Conservation (phyloP, 2,797 vertebrate species). For the Agapornis canus region DNA sequence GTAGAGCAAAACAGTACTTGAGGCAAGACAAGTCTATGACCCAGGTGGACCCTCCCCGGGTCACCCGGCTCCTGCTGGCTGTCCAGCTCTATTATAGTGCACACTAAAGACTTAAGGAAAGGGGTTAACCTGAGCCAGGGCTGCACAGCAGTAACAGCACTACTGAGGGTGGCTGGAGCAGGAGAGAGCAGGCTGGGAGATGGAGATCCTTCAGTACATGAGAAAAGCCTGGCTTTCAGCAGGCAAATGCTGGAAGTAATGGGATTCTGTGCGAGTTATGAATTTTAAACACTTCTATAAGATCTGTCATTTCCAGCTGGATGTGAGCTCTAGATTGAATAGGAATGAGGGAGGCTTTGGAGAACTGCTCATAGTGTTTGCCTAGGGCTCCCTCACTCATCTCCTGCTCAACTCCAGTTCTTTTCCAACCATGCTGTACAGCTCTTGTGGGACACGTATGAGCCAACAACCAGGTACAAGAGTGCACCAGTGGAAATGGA, state of each 20-base stretch:
- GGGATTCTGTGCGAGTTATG: constrained; percentile 57
- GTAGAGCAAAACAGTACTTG: background rate
- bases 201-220: background rate
- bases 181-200: background rate
- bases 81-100: background rate
- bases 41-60: background rate
- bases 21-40: no score
- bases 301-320: constrained; percentile 28
- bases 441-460: background rate
- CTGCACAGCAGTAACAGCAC: background rate
- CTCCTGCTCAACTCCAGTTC: background rate
- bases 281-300: constrained; percentile 59
- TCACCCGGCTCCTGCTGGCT: background rate
- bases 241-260: constrained; percentile 40
- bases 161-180: background rate
- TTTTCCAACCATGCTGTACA: background rate
- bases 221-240: constrained; percentile 23
- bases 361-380: background rate
- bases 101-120: background rate
- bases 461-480: background rate
- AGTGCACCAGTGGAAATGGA: background rate
- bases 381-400: background rate
- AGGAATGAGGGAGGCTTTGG: constrained; percentile 2
- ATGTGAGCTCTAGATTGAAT: constrained; percentile 5
- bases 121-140: background rate